Evolutionary conservation across 1,140 invertebrate species (phyloP), one percentile per base, ranked within the genome.

Genomic region (Cydia strobilella): DNA sequence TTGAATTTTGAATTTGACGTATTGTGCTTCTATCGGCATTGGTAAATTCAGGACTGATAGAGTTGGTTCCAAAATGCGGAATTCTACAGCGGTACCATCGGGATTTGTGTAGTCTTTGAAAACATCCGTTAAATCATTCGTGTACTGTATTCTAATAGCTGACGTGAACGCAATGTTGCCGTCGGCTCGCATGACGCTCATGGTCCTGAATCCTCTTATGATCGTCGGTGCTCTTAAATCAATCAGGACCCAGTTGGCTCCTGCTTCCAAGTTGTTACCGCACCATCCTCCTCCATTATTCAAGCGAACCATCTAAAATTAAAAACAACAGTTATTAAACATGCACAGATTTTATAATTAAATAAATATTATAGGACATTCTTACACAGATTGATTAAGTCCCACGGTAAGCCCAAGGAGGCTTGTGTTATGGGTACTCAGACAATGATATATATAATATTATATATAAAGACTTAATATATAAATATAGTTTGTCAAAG

Each of bases 51-150:
- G 87, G 42, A 98, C 96, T 0, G 98, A 98, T 9, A 98, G 90
- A 74, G 96, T 97, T 0, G 97, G 96, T 83, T 97, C 97, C 9
- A 97, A 88, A 81, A 98, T 97, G 54, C 97, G 94, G 84, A 98
- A 98, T 88, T 98, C 97, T 0, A 98, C 97, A n/a, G 97, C 96
- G 1, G 97, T 97, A 15, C 97, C 97, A 88, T 98, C 97, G 7
- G 97, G 96, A 88, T 98, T 98, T 18, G 96, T 96, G 80, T 99
- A 98, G 82, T 98, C 97, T 90, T 96, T 97, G 87, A 98, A 98
- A 0, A 96, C 93, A 86, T 98, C 98, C 0, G 97, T 97, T 48
- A 98, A 92, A 84, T 98, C 96, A 84, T 98, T 96, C 0, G 97
- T 96, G 83, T 98, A 98, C 82, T 97, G 95, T 75, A 98, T 96